These are phyloP conservation scores for Pristis pectinata DNA, from an alignment of 2,797 vertebrate genomes.

Conservation along the genomic window DNA sequence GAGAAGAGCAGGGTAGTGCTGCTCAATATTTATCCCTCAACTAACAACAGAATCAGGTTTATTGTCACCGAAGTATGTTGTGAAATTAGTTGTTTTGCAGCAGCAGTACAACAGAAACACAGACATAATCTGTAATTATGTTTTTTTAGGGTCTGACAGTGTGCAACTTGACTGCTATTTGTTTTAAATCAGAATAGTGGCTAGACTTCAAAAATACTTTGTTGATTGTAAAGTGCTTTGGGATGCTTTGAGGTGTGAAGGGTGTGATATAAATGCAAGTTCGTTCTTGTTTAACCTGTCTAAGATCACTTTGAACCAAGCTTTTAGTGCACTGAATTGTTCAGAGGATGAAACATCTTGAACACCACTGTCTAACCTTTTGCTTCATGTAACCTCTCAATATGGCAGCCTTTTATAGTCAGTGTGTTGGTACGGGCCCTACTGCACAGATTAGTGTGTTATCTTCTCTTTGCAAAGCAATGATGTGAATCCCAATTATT, in stretches of 20 bases:
- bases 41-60: background rate
- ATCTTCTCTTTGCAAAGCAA: constrained; percentile 1
- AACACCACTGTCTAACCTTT: background rate
- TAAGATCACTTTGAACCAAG: background rate
- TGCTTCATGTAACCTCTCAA: background rate
- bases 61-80: too few species aligned
- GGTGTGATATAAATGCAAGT: background rate
- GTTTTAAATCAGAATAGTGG: background rate
- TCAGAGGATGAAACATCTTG: background rate
- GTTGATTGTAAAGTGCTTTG: background rate
- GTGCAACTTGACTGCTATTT: background rate
- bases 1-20: background rate
- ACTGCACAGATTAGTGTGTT: background rate
- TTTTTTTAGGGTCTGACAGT: background rate
- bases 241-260: background rate
- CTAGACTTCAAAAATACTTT: background rate
- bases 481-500: background rate
- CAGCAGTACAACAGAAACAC: too few species aligned
- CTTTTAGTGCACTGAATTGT: background rate
- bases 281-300: background rate
- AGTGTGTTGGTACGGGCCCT: background rate
- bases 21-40: background rate
- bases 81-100: too few species aligned
- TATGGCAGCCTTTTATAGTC: constrained; percentile 28
- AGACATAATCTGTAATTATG: too few species aligned